Conservation (phyloP, 1,140 invertebrate species). For the Stegodyphus mimosarum region DNA sequence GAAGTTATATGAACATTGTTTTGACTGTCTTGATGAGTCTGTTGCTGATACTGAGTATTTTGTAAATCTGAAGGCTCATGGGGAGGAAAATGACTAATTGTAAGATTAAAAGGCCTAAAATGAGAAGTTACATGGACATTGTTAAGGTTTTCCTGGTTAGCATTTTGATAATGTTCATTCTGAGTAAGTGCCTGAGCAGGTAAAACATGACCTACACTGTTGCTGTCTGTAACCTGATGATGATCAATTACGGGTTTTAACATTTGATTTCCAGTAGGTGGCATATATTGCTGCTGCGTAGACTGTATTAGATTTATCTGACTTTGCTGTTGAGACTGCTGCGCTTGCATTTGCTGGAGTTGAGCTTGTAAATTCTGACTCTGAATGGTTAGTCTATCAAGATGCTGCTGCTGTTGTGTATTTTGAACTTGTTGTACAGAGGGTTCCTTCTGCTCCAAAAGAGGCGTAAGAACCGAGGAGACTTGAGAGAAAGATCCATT, state of each 20-base stretch:
- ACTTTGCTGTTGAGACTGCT: constrained; percentile 4
- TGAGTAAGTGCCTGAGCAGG: too few species aligned
- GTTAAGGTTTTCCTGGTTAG: neutral
- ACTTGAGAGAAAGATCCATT: too few species aligned
- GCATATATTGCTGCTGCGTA: constrained; percentile 2
- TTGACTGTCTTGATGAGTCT: neutral
- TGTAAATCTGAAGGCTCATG: too few species aligned
- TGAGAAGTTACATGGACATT: neutral
- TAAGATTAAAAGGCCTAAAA: neutral
- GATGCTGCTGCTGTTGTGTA: neutral
- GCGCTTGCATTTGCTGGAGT: neutral
- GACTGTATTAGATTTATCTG: constrained; percentile 10
- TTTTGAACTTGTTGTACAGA: neutral
- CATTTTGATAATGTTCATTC: too few species aligned
- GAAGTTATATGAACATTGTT: neutral
- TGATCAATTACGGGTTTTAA: too few species aligned
- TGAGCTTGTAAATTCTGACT: neutral
- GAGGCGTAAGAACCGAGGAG: too few species aligned
- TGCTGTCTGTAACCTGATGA: too few species aligned
- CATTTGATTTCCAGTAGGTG: too few species aligned
- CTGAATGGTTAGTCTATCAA: neutral
- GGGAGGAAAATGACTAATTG: neutral
- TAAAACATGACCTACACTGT: too few species aligned
- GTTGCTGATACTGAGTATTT: too few species aligned
- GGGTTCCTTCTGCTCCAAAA: neutral